Base-by-base conservation (phyloP, 2,888 invertebrate genomes). In the Aleiodes testaceus region DNA sequence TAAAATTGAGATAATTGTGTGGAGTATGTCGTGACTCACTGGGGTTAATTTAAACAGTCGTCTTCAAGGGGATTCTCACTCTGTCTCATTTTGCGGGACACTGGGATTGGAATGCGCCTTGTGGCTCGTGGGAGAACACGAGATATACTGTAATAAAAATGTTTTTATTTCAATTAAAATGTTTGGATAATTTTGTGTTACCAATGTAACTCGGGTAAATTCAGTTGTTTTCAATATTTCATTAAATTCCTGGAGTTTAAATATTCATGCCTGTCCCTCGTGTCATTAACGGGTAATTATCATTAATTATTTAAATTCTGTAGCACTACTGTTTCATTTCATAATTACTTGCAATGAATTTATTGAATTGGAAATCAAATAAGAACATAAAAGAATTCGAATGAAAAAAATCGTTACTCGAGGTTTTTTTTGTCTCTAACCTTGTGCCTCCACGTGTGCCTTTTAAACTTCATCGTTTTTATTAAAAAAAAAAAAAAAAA, bases 221-320 rank as follows among this genome's bases (percentile, higher is more conserved):
- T 52, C 52, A 22, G 20, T 36, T 6, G 0, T 36, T 11, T 36
- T 26, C 5, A 26, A 26, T 26, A 26, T 26, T 26, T 26, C 26
- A 5, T 26, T 26, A 5, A 26, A 26, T 26, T 26, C 26, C 26
- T 26, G 26, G 4, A 5, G 5, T 45, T 63, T 44, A 45, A 64
- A 53, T 45, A 69, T 30, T 5, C 50, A 69, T 52, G 18, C 3
- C 26, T 65, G 42, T n/a, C 22, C n/a, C 36, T 14, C 26, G 14
- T 70, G 59, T 66, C 59, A 66, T 66, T 66, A n/a, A 55, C 42
- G 36, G 2, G 36, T 70, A 66, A 70, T 70, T 66, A 70, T 55
- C 47, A 55, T 45, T n/a, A 55, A 66, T 70, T 70, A 70, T 70
- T 70, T 22, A 66, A 70, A 70, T 66, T 36, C 42, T 55, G 20